These are phyloP conservation scores for Hydrotaea diabolus DNA, from an alignment of 2,888 invertebrate genomes.

Conservation along the genomic window DNA sequence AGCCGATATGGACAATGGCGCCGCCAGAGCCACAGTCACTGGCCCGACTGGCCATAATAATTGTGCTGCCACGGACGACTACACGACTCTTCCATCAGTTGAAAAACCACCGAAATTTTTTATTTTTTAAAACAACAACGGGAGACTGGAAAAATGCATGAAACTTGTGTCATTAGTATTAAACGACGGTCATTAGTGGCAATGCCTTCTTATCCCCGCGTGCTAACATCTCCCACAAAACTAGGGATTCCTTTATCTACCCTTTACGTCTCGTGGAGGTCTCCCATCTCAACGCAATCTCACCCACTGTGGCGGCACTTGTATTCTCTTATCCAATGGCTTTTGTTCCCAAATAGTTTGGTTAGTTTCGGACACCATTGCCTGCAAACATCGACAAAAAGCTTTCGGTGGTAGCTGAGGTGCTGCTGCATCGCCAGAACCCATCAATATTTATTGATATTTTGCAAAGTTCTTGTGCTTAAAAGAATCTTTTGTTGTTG, in stretches of 20 bases:
- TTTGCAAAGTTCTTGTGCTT: slow-evolving; percentile 30
- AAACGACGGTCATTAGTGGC: slow-evolving; percentile 76
- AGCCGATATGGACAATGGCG: not conserved
- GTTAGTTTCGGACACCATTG: slow-evolving; percentile 33
- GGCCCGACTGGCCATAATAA: not conserved
- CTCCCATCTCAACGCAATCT: not conserved
- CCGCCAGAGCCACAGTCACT: no score
- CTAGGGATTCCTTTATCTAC: no score
- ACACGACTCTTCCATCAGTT: slow-evolving; percentile 37
- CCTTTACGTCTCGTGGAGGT: no score
- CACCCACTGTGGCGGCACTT: not conserved
- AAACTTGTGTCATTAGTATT: slow-evolving; percentile 77
- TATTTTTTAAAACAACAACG: not conserved
- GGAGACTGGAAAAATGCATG: slow-evolving; percentile 51
- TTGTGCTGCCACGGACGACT: not conserved
- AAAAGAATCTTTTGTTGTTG: not conserved
- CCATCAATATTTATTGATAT: slow-evolving; percentile 45
- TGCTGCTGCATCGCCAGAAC: not conserved
- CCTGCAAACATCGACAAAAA: not conserved
- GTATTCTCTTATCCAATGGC: not conserved
- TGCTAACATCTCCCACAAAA: not conserved
- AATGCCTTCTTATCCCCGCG: slow-evolving; percentile 41
- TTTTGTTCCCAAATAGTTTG: slow-evolving; percentile 52
- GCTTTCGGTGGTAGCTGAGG: not conserved
- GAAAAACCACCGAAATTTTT: slow-evolving; percentile 3